phyloP scores from a whole-genome alignment of 2,113 vertebrate genomes.

The Catagonus wagneri region DNA sequence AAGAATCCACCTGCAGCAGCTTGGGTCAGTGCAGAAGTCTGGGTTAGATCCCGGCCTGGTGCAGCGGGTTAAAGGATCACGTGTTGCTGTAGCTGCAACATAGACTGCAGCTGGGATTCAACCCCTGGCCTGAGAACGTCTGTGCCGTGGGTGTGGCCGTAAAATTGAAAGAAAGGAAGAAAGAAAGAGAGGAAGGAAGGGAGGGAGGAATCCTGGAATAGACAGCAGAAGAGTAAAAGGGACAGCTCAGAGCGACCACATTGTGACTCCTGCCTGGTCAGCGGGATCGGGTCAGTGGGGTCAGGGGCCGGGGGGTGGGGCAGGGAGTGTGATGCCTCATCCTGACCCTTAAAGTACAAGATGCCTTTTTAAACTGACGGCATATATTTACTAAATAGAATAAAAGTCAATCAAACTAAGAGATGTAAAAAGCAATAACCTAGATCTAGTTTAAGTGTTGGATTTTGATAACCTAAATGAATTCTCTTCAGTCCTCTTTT shows the following conservation, averaged over 20 bases:
- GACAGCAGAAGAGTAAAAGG: neutral
- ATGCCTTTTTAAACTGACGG: neutral
- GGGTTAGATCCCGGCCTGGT: too few relatives aligned
- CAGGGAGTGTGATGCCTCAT: neutral
- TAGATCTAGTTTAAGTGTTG: neutral
- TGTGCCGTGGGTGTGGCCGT: too few relatives aligned
- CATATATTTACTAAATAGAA: neutral
- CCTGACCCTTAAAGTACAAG: neutral
- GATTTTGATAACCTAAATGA: neutral
- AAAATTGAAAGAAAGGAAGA: too few relatives aligned
- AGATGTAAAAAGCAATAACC: neutral
- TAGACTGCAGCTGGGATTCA: too few relatives aligned
- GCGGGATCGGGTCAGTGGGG: too few relatives aligned
- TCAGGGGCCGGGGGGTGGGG: accelerated
- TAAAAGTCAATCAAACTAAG: neutral
- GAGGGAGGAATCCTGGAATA: neutral
- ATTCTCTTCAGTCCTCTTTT: neutral
- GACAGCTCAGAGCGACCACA: neutral
- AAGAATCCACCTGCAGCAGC: too few relatives aligned
- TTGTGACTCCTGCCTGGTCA: neutral
- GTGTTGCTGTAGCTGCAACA: too few relatives aligned
- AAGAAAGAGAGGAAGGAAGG: too few relatives aligned
- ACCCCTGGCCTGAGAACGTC: too few relatives aligned
- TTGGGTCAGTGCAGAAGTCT: too few relatives aligned
- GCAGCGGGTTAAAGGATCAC: too few relatives aligned